Conservation (phyloP, 2,113 vertebrate species). For the Xenopus laevis region DNA sequence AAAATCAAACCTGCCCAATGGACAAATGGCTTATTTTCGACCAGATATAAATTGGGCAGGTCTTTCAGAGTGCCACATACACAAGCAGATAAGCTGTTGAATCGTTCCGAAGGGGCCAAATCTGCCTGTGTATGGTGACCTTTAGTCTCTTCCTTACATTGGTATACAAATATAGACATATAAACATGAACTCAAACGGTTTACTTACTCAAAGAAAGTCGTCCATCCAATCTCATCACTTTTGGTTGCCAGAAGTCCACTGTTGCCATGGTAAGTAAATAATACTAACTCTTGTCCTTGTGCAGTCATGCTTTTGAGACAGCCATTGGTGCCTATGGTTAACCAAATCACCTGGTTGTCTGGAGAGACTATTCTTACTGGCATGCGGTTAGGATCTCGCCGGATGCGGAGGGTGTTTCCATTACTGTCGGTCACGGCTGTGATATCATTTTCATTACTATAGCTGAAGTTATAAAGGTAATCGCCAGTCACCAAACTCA, state of each 20-base stretch:
- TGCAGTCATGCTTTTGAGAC: slow-evolving; percentile 87
- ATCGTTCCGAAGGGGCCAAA: too few species aligned
- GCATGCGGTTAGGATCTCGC: slow-evolving; percentile 86
- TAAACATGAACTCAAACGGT: too few species aligned
- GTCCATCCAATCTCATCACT: slow-evolving; percentile 96
- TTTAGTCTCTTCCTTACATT: too few species aligned
- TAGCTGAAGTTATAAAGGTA: slow-evolving; percentile 94
- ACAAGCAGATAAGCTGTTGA: too few species aligned
- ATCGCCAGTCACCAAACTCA: slow-evolving; percentile 91
- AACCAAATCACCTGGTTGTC: slow-evolving; percentile 97
- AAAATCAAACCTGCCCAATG: too few species aligned
- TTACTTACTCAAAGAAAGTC: slow-evolving; percentile 95
- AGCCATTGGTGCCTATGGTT: slow-evolving; percentile 87
- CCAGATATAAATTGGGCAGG: too few species aligned
- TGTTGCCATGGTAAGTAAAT: slow-evolving; percentile 94
- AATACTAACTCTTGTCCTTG: slow-evolving; percentile 89
- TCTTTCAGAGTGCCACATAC: too few species aligned
- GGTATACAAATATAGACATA: too few species aligned
- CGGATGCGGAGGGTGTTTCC: slow-evolving; percentile 90
- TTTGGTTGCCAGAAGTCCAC: slow-evolving; percentile 91
- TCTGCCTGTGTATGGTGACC: too few species aligned
- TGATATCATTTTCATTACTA: slow-evolving; percentile 89
- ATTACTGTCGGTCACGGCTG: slow-evolving; percentile 85
- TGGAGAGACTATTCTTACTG: slow-evolving; percentile 88
- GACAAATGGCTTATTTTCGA: too few species aligned